These are phyloP conservation scores for Lerista edwardsae DNA, from an alignment of 2,797 vertebrate species.

Conservation along the genomic window DNA sequence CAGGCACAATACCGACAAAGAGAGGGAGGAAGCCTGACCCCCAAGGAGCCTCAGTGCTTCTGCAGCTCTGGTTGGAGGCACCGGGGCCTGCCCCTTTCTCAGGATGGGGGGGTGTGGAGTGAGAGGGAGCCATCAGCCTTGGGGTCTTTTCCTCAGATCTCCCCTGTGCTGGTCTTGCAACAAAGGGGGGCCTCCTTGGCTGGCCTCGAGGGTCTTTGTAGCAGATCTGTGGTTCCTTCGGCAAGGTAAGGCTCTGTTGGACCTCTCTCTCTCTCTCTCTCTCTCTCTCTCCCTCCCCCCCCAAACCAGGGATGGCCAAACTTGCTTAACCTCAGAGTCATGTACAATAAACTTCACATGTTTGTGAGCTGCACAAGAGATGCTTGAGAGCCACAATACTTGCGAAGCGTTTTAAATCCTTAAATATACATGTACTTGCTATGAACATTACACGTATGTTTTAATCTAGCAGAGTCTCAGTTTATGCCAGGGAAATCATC, in stretches of 20 bases:
- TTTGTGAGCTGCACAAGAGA: no score
- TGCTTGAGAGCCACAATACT: no score
- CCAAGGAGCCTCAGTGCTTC: constrained; percentile 22
- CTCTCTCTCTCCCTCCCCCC: not conserved
- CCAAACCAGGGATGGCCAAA: no score
- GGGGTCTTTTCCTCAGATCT: not conserved
- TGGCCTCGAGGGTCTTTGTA: constrained; percentile 41
- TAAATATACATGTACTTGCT: no score
- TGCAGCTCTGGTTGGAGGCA: constrained; percentile 30
- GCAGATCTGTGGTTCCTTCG: constrained; percentile 63
- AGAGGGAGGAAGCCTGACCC: constrained; percentile 34
- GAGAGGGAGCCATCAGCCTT: not conserved
- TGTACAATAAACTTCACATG: no score
- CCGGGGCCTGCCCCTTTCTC: not conserved
- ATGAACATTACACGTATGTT: no score
- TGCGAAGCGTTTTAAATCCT: no score
- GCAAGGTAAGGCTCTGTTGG: constrained; percentile 58
- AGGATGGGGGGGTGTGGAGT: not conserved
- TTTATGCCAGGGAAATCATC: no score
- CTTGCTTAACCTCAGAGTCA: no score
- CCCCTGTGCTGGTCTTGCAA: constrained; percentile 23
- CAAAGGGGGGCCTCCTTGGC: constrained; percentile 55
- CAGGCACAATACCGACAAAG: constrained; percentile 37
- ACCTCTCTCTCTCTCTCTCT: not conserved
- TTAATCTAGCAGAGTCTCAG: no score